Conservation (phyloP, 2,888 invertebrate species). For the Acleris literana region DNA sequence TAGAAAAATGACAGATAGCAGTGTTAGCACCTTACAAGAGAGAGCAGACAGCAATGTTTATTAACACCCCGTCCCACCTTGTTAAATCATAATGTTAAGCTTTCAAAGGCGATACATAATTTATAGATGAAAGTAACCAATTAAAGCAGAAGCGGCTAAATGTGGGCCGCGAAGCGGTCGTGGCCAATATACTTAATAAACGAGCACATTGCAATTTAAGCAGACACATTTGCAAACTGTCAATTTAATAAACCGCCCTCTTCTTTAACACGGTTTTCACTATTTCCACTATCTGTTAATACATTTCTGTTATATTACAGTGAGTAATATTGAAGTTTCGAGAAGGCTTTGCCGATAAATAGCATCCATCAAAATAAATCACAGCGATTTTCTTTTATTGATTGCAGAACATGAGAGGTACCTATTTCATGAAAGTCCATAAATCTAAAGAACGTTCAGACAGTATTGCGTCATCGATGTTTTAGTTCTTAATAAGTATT, state of each 20-base stretch:
- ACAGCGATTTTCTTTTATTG: slow-evolving; percentile 1
- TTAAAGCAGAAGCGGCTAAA: slow-evolving; percentile 29
- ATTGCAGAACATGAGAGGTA: not conserved
- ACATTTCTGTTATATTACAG: not conserved
- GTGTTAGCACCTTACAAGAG: slow-evolving; percentile 13
- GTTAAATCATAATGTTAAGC: slow-evolving; percentile 29
- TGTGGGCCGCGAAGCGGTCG: slow-evolving; percentile 27
- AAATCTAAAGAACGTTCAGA: slow-evolving; percentile 4
- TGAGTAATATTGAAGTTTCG: not conserved
- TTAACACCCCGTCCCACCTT: slow-evolving; percentile 15
- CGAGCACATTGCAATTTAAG: slow-evolving; percentile 17
- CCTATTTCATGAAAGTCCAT: not conserved
- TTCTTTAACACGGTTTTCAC: not conserved
- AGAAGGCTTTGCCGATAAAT: not conserved
- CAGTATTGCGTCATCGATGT: slow-evolving; percentile 1
- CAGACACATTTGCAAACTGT: slow-evolving; percentile 3
- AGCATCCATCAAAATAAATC: slow-evolving; percentile 1
- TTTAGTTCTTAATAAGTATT: not conserved
- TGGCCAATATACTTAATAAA: slow-evolving; percentile 20
- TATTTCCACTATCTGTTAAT: not conserved
- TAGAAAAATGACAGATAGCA: not conserved
- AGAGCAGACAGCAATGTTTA: slow-evolving; percentile 24
- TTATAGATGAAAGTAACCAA: slow-evolving; percentile 36
- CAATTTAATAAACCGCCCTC: not conserved
- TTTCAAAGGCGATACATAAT: slow-evolving; percentile 36